Evolutionary conservation across 2,797 vertebrate genomes (phyloP).

Genomic region (Crocodylus rhombifer): DNA sequence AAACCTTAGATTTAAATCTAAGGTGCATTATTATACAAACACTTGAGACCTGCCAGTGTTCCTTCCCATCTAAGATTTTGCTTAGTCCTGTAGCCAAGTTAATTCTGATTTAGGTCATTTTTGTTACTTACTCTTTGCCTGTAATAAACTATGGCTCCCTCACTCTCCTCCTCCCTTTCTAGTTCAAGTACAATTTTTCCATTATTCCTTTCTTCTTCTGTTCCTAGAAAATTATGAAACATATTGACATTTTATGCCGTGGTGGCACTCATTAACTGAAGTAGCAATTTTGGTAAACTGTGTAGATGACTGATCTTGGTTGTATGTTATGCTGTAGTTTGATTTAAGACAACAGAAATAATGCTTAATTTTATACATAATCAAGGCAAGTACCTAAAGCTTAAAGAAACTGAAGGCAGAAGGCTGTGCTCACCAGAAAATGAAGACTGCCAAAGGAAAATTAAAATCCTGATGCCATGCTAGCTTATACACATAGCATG

Average conservation of each 20-base stretch:
- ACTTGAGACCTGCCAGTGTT: not conserved
- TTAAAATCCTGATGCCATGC: not conserved
- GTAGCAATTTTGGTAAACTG: not conserved
- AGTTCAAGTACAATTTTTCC: not conserved
- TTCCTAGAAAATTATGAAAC: not conserved
- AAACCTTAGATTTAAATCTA: not conserved
- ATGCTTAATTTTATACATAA: slow-evolving; percentile 2
- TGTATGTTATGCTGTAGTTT: not conserved
- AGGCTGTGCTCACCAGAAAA: not conserved
- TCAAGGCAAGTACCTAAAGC: not conserved
- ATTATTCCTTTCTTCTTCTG: not conserved
- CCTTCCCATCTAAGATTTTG: not conserved
- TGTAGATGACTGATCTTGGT: not conserved
- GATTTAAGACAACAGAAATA: not conserved
- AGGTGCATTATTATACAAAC: not conserved
- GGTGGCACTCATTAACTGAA: not conserved
- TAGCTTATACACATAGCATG: too few relatives aligned
- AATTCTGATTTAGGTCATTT: not conserved
- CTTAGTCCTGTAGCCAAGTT: not conserved
- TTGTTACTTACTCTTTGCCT: not conserved
- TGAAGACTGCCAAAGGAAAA: not conserved
- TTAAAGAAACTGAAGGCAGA: not conserved
- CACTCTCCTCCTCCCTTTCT: not conserved
- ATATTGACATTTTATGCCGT: not conserved
- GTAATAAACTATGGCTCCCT: not conserved